phyloP scores from a whole-genome alignment of 2,888 invertebrate species.

The Psylliodes chrysocephalus region DNA sequence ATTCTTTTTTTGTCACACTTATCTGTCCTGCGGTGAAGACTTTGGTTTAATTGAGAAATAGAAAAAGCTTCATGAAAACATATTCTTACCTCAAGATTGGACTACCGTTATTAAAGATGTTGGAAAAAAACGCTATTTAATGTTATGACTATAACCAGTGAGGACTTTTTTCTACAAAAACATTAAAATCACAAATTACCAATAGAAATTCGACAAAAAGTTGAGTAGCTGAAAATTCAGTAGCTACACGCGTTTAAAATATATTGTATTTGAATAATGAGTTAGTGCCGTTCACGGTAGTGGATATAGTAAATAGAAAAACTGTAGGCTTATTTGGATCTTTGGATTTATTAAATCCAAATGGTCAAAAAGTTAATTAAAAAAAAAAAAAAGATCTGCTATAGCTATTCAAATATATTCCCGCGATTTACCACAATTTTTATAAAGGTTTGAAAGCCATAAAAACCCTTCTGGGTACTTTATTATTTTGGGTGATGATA shows the following conservation, averaged over 20 bases:
- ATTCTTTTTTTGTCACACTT: not conserved
- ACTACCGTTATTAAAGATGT: not conserved
- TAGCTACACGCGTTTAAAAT: not conserved
- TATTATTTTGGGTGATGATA: not conserved
- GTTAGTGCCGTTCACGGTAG: too few relatives aligned
- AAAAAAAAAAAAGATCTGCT: not conserved
- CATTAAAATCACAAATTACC: not conserved
- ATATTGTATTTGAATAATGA: not conserved
- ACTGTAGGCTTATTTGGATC: too few relatives aligned
- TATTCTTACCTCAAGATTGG: not conserved
- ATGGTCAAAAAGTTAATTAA: not conserved
- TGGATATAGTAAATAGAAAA: too few relatives aligned
- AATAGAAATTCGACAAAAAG: not conserved
- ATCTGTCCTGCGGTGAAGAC: not conserved
- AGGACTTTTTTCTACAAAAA: not conserved
- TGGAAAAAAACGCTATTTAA: not conserved
- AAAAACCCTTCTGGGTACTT: not conserved
- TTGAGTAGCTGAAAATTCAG: not conserved
- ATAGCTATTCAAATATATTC: not conserved
- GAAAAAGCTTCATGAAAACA: not conserved
- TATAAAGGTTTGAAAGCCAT: not conserved
- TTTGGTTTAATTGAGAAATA: not conserved
- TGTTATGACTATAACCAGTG: not conserved
- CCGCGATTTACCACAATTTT: not conserved
- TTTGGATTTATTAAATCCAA: too few relatives aligned